Evolutionary conservation across 2,797 vertebrate species (phyloP).

Genomic region (Gymnoscopelus microlampas): DNA sequence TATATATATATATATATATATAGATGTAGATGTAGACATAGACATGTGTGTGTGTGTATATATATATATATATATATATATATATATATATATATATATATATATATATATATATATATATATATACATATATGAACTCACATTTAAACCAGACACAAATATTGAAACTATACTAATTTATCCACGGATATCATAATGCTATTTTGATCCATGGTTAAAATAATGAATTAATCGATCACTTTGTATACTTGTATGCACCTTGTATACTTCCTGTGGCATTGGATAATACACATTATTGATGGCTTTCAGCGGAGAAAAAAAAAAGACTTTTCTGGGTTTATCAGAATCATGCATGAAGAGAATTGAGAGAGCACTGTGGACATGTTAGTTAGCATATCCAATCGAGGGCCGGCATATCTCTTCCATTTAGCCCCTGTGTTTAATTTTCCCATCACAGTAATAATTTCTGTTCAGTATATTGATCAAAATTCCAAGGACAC

Average conservation of each 20-base stretch:
- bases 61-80: too few species aligned
- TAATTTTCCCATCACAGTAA: too few species aligned
- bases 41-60: too few species aligned
- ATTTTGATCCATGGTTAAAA: too few species aligned
- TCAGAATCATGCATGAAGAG: constrained; percentile 6
- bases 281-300: background rate
- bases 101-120: too few species aligned
- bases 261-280: background rate
- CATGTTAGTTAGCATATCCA: background rate
- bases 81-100: too few species aligned
- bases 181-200: background rate
- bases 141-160: too few species aligned
- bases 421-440: too few species aligned
- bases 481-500: constrained; percentile 16
- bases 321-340: constrained; percentile 8
- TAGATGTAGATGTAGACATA: too few species aligned
- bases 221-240: too few species aligned
- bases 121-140: too few species aligned
- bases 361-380: constrained; percentile 1
- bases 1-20: background rate
- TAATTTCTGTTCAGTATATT: constrained; percentile 10
- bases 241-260: too few species aligned
- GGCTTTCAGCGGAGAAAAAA: constrained; percentile 5
- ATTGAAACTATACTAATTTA: background rate
- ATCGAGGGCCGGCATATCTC: background rate